phyloP scores from a whole-genome alignment of 2,888 invertebrate species.

The Epsilonema sp. region DNA sequence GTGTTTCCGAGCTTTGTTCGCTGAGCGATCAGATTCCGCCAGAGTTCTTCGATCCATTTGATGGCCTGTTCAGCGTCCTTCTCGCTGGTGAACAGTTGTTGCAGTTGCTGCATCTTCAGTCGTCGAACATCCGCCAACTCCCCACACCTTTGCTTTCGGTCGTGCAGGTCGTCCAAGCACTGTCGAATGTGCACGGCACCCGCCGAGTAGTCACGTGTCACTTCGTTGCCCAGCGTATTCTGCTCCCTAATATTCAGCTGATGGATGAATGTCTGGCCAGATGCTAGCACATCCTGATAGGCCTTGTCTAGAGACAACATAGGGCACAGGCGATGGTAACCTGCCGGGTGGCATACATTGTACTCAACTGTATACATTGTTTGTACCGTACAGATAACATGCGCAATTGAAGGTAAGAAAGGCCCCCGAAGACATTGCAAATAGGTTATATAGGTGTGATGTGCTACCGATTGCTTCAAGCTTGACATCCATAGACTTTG shows the following conservation, averaged over 20 bases:
- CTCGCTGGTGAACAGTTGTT: slow-evolving; percentile 54
- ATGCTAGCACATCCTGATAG: slow-evolving; percentile 47
- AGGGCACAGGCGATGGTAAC: background rate
- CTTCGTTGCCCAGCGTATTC: slow-evolving; percentile 49
- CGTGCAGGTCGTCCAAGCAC: slow-evolving; percentile 45
- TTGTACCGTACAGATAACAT: too few relatives aligned
- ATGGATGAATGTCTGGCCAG: slow-evolving; percentile 55
- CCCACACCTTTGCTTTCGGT: slow-evolving; percentile 44
- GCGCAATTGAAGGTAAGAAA: too few relatives aligned
- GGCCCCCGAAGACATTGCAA: too few relatives aligned
- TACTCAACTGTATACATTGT: background rate
- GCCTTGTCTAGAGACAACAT: slow-evolving; percentile 44
- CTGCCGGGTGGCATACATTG: background rate
- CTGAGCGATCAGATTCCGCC: slow-evolving; percentile 46
- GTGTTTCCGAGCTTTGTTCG: slow-evolving; percentile 53
- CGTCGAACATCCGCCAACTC: slow-evolving; percentile 55
- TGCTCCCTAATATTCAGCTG: slow-evolving; percentile 56
- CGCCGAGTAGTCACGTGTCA: slow-evolving; percentile 44
- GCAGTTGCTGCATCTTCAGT: slow-evolving; percentile 52
- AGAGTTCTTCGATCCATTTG: slow-evolving; percentile 54
- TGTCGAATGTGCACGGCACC: slow-evolving; percentile 52
- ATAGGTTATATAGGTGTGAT: too few relatives aligned
- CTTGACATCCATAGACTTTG: slow-evolving; percentile 28
- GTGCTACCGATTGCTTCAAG: slow-evolving; percentile 29
- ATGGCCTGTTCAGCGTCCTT: slow-evolving; percentile 53